Evolutionary conservation across 53 echinoderm and acorn worm species (phyloP).

Genomic region (Mesocentrotus franciscanus): DNA sequence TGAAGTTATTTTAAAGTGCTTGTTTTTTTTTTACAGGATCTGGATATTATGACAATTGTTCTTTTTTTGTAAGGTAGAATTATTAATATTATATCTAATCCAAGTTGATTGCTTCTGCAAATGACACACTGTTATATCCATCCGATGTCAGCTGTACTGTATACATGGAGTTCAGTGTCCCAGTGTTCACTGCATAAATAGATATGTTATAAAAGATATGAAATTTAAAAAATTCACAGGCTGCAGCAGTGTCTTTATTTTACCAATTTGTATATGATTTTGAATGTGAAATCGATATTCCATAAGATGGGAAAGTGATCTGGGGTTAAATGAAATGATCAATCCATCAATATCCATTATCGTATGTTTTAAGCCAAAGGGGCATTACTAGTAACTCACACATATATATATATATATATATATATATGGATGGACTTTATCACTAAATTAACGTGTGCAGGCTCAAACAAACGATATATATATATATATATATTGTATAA

Average conservation of each 20-base stretch:
- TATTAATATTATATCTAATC: slow-evolving; percentile 45
- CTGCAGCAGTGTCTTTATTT: slow-evolving; percentile 10
- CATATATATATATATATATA: no score
- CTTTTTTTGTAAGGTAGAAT: slow-evolving; percentile 34
- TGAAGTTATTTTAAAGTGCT: slow-evolving; percentile 6
- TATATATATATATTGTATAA: no score
- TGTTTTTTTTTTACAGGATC: slow-evolving; percentile 29
- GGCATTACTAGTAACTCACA: no score
- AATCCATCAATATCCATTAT: no score
- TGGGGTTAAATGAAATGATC: no score
- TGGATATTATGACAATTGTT: background rate
- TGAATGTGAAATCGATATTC: no score
- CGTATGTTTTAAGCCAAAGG: no score
- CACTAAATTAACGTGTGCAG: no score
- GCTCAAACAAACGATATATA: no score
- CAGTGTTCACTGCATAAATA: slow-evolving; percentile 69
- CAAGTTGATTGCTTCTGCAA: slow-evolving; percentile 27
- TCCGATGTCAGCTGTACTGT: slow-evolving; percentile 63
- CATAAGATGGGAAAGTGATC: no score
- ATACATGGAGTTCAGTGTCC: slow-evolving; percentile 50
- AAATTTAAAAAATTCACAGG: slow-evolving; percentile 48
- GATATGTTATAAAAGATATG: slow-evolving; percentile 70
- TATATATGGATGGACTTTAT: no score
- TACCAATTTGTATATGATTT: background rate
- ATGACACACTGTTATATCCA: slow-evolving; percentile 45